Percentiles rank a stretch among this genome's conserved stretches.
Evolutionary conservation across 1,140 invertebrate genomes (phyloP).

Genomic region (Drosophila cardini): DNA sequence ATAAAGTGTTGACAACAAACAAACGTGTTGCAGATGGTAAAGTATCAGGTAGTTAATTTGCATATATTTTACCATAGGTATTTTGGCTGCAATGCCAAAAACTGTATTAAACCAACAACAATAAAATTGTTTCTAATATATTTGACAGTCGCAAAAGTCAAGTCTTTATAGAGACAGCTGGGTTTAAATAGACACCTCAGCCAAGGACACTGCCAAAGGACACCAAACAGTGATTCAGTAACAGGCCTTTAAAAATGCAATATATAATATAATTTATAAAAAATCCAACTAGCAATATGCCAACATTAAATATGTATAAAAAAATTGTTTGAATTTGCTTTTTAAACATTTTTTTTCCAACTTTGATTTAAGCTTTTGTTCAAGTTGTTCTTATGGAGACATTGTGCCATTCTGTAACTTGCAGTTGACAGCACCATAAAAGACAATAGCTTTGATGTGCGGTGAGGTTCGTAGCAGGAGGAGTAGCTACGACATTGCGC

Average conservation of each 20-base stretch:
- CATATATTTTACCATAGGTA: slow-evolving; percentile 29
- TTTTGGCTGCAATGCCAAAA: slow-evolving; percentile 45
- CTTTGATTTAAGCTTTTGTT: neutral
- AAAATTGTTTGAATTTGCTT: no score
- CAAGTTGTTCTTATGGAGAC: neutral
- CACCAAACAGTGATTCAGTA: slow-evolving; percentile 17
- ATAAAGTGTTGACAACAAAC: slow-evolving; percentile 34
- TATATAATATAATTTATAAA: neutral
- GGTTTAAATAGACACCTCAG: slow-evolving; percentile 13
- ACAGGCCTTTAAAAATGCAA: neutral
- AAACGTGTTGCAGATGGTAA: slow-evolving; percentile 11
- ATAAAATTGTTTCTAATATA: slow-evolving; percentile 15
- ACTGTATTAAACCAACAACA: neutral
- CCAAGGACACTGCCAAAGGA: slow-evolving; percentile 21
- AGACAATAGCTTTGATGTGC: slow-evolving; percentile 32
- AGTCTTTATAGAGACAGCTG: neutral
- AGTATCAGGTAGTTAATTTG: slow-evolving; percentile 35
- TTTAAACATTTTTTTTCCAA: no score
- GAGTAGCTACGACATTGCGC: slow-evolving; percentile 35
- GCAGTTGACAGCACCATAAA: slow-evolving; percentile 28
- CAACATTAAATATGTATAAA: neutral
- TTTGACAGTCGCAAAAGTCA: neutral
- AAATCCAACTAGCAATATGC: neutral
- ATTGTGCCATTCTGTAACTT: slow-evolving; percentile 7
- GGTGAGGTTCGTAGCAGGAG: neutral